Evolutionary conservation across 2,113 vertebrate genomes (phyloP).

Genomic region (Enhydra lutris): DNA sequence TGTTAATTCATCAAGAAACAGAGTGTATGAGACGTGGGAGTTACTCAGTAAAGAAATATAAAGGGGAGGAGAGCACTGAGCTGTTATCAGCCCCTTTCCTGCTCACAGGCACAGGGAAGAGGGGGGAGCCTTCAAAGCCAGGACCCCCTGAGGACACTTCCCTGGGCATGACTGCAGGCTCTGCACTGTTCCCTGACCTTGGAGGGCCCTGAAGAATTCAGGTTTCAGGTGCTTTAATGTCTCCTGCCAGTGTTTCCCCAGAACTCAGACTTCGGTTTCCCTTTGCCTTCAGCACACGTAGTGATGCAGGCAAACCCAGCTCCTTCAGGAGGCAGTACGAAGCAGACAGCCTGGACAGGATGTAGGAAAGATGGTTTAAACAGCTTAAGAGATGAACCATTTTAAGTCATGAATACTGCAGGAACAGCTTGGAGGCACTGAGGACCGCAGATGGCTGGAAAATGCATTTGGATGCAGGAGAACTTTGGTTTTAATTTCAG

Average conservation of each 20-base stretch:
- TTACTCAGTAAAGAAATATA: background rate
- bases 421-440: background rate
- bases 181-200: background rate
- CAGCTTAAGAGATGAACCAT: background rate
- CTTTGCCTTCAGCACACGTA: background rate
- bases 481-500: background rate
- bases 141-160: background rate
- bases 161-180: background rate
- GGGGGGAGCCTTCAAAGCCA: background rate
- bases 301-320: background rate
- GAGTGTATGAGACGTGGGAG: background rate
- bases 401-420: background rate
- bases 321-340: background rate
- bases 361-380: background rate
- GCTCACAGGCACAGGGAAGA: accelerated
- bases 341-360: background rate
- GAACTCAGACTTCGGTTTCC: slow-evolving; percentile 3
- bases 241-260: background rate
- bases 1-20: background rate
- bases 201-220: background rate
- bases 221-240: background rate
- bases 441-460: background rate
- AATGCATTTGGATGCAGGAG: background rate
- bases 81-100: background rate
- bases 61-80: background rate